A percentile compares a stretch with the other conserved stretches of the same genome.
These are phyloP conservation scores for Unio delphinus DNA, from an alignment of 2,888 invertebrate species.

Conservation along the genomic window DNA sequence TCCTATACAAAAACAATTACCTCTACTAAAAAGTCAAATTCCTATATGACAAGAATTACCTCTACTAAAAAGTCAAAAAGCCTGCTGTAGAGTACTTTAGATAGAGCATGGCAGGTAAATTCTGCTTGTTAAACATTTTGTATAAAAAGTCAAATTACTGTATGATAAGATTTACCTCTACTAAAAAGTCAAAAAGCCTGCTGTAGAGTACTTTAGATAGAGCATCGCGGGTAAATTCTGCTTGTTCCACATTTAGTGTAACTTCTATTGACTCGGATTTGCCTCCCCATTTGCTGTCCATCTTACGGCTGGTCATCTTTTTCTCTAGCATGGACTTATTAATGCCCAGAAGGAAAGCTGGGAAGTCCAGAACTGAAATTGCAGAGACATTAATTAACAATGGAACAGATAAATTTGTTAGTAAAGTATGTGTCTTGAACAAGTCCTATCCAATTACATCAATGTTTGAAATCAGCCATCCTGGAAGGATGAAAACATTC, in stretches of 20 bases:
- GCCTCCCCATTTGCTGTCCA: constrained; percentile 81
- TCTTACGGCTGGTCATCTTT: constrained; percentile 77
- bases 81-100: constrained; percentile 78
- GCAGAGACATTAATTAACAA: not conserved
- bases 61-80: constrained; percentile 71
- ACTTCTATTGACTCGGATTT: constrained; percentile 79
- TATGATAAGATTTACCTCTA: constrained; percentile 64
- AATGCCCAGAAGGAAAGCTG: constrained; percentile 77
- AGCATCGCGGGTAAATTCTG: constrained; percentile 78
- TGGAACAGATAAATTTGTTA: no score
- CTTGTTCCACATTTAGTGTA: constrained; percentile 78
- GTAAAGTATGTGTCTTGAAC: not conserved
- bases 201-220: constrained; percentile 79
- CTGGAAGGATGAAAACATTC: no score
- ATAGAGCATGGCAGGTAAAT: constrained; percentile 77
- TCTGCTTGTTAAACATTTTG: constrained; percentile 76
- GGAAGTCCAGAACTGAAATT: constrained; percentile 76
- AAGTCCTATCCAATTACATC: not conserved
- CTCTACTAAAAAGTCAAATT: no score
- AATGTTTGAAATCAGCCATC: not conserved
- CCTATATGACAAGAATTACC: no score
- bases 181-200: constrained; percentile 78
- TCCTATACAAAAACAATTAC: no score
- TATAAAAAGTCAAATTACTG: constrained; percentile 34
- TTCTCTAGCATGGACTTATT: constrained; percentile 74